Conservation (phyloP, 2,888 invertebrate species). For the Trichogramma dendrolimi region DNA sequence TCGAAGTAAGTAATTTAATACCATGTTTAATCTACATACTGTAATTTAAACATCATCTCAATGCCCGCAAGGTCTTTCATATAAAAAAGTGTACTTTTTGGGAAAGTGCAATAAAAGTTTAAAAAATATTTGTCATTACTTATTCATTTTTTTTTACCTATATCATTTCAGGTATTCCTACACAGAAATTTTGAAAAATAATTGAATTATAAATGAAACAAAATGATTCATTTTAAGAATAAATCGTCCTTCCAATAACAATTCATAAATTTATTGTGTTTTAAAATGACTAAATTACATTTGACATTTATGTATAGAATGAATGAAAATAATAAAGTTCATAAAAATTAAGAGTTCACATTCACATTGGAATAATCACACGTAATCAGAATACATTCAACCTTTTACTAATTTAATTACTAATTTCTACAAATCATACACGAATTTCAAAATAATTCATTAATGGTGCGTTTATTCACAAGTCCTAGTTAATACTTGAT, state of each 20-base stretch:
- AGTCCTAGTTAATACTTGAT: constrained; percentile 20
- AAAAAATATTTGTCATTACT: constrained; percentile 29
- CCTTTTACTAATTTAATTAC: no score
- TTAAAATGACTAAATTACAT: constrained; percentile 35
- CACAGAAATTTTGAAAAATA: background rate
- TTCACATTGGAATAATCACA: constrained; percentile 29
- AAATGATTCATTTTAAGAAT: background rate
- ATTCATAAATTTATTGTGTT: constrained; percentile 41
- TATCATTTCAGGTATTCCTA: background rate
- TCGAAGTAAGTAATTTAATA: constrained; percentile 22
- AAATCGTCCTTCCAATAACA: constrained; percentile 17
- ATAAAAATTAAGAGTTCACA: constrained; percentile 25
- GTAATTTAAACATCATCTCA: no score
- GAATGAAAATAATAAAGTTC: constrained; percentile 28
- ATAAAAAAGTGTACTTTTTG: constrained; percentile 42
- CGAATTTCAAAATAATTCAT: background rate
- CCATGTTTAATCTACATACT: constrained; percentile 13
- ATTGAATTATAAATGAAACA: background rate
- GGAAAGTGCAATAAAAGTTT: constrained; percentile 49
- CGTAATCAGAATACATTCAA: background rate
- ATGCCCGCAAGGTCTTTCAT: constrained; percentile 9
- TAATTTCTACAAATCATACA: background rate
- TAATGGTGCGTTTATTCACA: constrained; percentile 27
- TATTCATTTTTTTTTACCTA: constrained; percentile 2
- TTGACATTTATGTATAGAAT: constrained; percentile 28